Evolutionary conservation across 2,888 invertebrate genomes (phyloP).

Genomic region (Rhodophaea formosa): DNA sequence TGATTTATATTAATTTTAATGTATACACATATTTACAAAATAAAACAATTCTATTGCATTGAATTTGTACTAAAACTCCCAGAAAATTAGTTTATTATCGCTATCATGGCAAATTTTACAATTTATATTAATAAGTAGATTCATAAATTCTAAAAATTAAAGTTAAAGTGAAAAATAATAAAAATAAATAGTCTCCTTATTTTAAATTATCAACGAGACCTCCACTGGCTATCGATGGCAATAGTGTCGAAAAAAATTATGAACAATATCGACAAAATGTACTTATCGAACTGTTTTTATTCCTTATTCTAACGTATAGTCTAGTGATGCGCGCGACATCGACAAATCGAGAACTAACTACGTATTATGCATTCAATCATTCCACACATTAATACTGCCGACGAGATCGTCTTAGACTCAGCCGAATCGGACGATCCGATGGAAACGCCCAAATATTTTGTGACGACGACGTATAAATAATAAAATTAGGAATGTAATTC

Average conservation of each 20-base stretch:
- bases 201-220: slow-evolving; percentile 32
- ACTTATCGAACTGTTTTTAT: slow-evolving; percentile 21
- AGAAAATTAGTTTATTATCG: slow-evolving; percentile 7
- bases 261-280: slow-evolving; percentile 35
- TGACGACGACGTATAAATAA: slow-evolving; percentile 8
- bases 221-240: slow-evolving; percentile 56
- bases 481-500: slow-evolving; percentile 12
- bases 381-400: slow-evolving; percentile 74
- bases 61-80: slow-evolving; percentile 32
- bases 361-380: slow-evolving; percentile 58
- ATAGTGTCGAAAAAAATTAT: slow-evolving; percentile 44
- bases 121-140: slow-evolving; percentile 33
- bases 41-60: slow-evolving; percentile 55
- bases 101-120: slow-evolving; percentile 22
- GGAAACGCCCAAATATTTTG: slow-evolving; percentile 39
- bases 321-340: slow-evolving; percentile 30
- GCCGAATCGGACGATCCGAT: slow-evolving; percentile 36
- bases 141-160: slow-evolving; percentile 28
- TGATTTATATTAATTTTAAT: slow-evolving; percentile 56
- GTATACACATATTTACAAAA: slow-evolving; percentile 79
- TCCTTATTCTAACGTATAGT: slow-evolving; percentile 20
- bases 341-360: slow-evolving; percentile 35
- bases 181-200: slow-evolving; percentile 48
- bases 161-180: slow-evolving; percentile 32
- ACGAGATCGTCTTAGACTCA: slow-evolving; percentile 42